phyloP scores from a whole-genome alignment of 92 coral and sea anemone genomes.

The Actinernus sp. region DNA sequence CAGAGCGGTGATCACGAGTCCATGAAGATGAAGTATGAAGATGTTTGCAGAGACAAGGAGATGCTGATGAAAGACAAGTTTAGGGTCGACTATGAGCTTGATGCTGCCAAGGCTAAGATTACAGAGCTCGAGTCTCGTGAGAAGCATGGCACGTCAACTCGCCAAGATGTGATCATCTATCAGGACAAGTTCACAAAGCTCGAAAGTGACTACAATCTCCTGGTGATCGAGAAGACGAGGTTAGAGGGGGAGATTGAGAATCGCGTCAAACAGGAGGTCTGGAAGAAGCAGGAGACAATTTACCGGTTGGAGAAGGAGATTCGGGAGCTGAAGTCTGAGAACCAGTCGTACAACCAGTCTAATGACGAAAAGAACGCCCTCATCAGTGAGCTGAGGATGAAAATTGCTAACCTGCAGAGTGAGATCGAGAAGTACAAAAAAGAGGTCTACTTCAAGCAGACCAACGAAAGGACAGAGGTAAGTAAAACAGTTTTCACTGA shows the following conservation, averaged over 20 bases:
- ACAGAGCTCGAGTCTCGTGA: conserved; percentile 28
- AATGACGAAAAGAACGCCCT: conserved; percentile 46
- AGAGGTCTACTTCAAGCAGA: conserved; percentile 32
- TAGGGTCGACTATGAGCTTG: conserved; percentile 33
- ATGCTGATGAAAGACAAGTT: conserved; percentile 29
- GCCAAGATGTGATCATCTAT: conserved; percentile 1
- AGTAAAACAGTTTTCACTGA: not conserved
- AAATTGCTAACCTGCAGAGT: conserved; percentile 50
- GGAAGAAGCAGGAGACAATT: conserved; percentile 44
- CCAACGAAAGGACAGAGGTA: conserved; percentile 42
- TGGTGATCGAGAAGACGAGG: conserved; percentile 28
- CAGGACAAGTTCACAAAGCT: conserved; percentile 15
- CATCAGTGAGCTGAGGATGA: conserved; percentile 50
- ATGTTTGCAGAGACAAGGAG: conserved; percentile 38
- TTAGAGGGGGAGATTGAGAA: conserved; percentile 37
- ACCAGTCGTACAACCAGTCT: conserved; percentile 22
- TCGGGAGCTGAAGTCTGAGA: conserved; percentile 45
- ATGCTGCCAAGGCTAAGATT: conserved; percentile 47
- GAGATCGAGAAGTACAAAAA: conserved; percentile 56
- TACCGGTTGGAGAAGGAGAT: conserved; percentile 47
- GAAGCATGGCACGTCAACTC: not conserved
- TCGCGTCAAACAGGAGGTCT: conserved; percentile 7
- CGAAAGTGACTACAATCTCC: conserved; percentile 24
- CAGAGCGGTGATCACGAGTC: not conserved
- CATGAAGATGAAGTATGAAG: conserved; percentile 1